Base-by-base conservation (phyloP, 2,888 invertebrate species). In the Cephus pygmeus region DNA sequence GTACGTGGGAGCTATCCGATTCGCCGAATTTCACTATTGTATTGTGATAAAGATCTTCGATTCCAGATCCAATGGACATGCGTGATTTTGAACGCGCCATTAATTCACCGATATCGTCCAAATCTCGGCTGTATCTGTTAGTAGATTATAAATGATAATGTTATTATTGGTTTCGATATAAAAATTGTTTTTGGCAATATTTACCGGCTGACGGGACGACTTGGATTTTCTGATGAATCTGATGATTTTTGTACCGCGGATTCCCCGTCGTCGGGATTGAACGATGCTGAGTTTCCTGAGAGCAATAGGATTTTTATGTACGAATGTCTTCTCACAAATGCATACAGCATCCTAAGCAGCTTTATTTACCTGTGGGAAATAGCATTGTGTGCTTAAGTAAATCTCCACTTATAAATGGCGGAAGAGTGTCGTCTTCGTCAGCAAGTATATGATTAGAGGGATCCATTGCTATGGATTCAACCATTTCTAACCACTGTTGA, bases 401-500 rank as follows among this genome's bases (percentile, higher is more conserved):
- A 88, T 96, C 96, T 23, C 95, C 95, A 85, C 95, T 95, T 83
- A 96, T 93, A 92, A 96, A 96, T 1, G 96, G 95, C 79, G 96
- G 95, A 84, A 96, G 91, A 87, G 95, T 95, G 82, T 94, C 94
- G 84, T 95, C 95, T 73, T 93, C 93, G 85, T 93, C 93, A 76
- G 92, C 93, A 79, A 90, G 91, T 79, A 93, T 93, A 81, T 94
- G 94, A 80, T 93, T 93, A 12, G 87, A 88, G 33, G 92, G 92
- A 84, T 93, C 94, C 69, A 93, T 91, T n/a, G 93, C 93, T 82
- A 94, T 92, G 73, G 94, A 94, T 92, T 98, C 98, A 69, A 99
- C 97, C 96, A 99, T 98, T 87, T 98, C 97, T 84, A 99, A 92
- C 99, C 99, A 99, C 90, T 99, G 98, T 0, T 97, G 97, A 92